Evolutionary conservation across 35 echinoderm and acorn worm species (phyloP), one percentile per base, ranked within the genome.

Genomic region (Strongylocentrotus purpuratus): DNA sequence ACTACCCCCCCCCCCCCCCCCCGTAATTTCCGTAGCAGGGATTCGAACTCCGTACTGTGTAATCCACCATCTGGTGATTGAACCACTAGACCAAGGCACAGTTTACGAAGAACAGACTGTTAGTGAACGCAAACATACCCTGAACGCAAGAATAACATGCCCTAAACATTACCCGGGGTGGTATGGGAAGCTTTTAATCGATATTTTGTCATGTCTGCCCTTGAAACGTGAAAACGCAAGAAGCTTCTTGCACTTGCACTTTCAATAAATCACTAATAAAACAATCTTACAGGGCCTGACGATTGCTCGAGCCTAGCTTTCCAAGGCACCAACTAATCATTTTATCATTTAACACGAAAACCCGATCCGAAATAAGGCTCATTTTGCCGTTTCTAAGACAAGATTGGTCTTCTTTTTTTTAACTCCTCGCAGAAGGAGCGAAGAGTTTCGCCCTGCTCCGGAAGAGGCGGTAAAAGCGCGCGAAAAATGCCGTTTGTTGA

Each of bases 401-500:
- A 78, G 20, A 22, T 55, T 78, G 65, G 28, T 78, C 65, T 78
- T n/a, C 65, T 22, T 3, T 28, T 78, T 22, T 7, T 15, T 22
- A 78, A 78, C 65, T 6, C 28, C 22, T 78, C 25, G 65, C 65
- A 22, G 20, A 28, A 28, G 65, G 65, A 78, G 65, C 65, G 65
- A 78, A 7, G 65, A 15, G 20, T 78, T 78, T 78, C 65, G 87
- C 87, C 33, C 32, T 7, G 45, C 33, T 35, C 87, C 87, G 87
- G 87, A 89, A 89, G 87, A n/a, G 33, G n/a, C 87, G 33, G 87
- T 89, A 89, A 89, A 89, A 89, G 87, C 87, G 87, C 87, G 87
- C 87, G 87, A 89, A 89, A 17, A 33, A 22, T 12, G 18, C 32
- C 33, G 87, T 89, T 89, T 89, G 87, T 89, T 89, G 87, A 89